These are phyloP conservation scores for Gymnoscelis rufifasciata DNA, from an alignment of 2,888 invertebrate species.

Conservation along the genomic window DNA sequence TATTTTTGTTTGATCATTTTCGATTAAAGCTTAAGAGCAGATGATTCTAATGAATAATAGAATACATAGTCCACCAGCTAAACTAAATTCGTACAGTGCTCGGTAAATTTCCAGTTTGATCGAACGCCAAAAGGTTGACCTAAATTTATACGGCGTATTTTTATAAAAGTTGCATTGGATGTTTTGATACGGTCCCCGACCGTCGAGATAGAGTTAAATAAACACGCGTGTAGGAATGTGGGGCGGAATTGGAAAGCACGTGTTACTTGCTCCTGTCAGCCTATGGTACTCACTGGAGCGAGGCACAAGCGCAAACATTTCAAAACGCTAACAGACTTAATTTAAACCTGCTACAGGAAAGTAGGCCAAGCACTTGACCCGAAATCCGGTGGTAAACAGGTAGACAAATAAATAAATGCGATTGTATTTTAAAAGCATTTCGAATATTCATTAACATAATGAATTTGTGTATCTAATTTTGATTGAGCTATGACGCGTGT, in stretches of 20 bases:
- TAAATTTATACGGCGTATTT: constrained; percentile 37
- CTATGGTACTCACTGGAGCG: constrained; percentile 28
- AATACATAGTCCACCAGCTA: constrained; percentile 20
- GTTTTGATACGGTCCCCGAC: constrained; percentile 40
- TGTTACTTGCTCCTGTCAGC: constrained; percentile 33
- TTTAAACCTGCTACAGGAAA: constrained; percentile 20
- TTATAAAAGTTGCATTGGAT: constrained; percentile 42
- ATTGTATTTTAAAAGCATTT: constrained; percentile 15
- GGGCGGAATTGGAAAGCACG: constrained; percentile 54
- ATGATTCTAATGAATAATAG: too few species aligned
- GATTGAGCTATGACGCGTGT: too few species aligned
- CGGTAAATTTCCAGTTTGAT: constrained; percentile 33
- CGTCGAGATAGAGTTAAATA: constrained; percentile 46
- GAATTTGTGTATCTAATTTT: constrained; percentile 1
- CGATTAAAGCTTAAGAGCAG: too few species aligned
- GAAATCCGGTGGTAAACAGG: constrained; percentile 22
- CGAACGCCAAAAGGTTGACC: constrained; percentile 41
- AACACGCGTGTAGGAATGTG: constrained; percentile 59
- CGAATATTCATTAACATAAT: constrained; percentile 7
- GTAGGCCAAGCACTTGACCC: constrained; percentile 27
- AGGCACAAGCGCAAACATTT: constrained; percentile 15
- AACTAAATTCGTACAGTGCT: constrained; percentile 28
- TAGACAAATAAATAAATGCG: constrained; percentile 19
- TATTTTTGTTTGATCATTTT: too few species aligned
- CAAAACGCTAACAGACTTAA: constrained; percentile 21